phyloP scores from a whole-genome alignment of 1,140 invertebrate genomes.

The Cephus cinctus region DNA sequence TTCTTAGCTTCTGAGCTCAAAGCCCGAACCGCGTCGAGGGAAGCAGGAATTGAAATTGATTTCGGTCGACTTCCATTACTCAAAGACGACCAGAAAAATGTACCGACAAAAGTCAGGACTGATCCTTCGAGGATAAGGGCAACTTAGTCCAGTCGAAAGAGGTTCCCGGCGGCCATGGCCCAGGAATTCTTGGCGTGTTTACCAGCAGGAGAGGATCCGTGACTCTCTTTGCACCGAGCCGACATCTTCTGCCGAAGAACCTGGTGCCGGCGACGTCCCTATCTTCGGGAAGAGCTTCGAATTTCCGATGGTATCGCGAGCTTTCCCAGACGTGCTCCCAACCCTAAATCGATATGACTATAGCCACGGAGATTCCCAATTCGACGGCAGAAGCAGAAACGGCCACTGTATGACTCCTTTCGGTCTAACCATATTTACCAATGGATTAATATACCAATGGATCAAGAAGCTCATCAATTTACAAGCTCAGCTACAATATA shows the following conservation, averaged over 20 bases:
- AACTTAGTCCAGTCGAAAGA: slow-evolving; percentile 25
- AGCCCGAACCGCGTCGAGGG: slow-evolving; percentile 14
- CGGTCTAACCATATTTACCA: too few relatives aligned
- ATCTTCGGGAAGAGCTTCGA: slow-evolving; percentile 10
- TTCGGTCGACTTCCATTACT: slow-evolving; percentile 46
- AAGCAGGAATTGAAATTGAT: slow-evolving; percentile 44
- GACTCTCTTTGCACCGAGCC: slow-evolving; percentile 19
- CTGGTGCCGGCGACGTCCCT: slow-evolving; percentile 11
- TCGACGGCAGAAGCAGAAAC: too few relatives aligned
- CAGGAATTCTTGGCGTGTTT: slow-evolving; percentile 43
- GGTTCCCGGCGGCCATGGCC: slow-evolving; percentile 26
- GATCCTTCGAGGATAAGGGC: slow-evolving; percentile 40
- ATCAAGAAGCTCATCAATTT: too few relatives aligned
- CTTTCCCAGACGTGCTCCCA: slow-evolving; percentile 12
- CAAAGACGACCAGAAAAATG: slow-evolving; percentile 33
- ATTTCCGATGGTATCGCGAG: slow-evolving; percentile 22
- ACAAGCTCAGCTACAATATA: too few relatives aligned
- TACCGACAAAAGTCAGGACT: slow-evolving; percentile 43
- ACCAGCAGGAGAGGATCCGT: slow-evolving; percentile 35
- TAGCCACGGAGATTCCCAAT: too few relatives aligned
- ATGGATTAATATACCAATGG: too few relatives aligned
- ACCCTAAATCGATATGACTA: too few relatives aligned
- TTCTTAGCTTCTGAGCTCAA: neutral
- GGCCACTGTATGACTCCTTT: too few relatives aligned
- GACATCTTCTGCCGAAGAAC: slow-evolving; percentile 17